Evolutionary conservation across 2,113 vertebrate genomes (phyloP).

Genomic region (Pseudolaguvia tuberculata): DNA sequence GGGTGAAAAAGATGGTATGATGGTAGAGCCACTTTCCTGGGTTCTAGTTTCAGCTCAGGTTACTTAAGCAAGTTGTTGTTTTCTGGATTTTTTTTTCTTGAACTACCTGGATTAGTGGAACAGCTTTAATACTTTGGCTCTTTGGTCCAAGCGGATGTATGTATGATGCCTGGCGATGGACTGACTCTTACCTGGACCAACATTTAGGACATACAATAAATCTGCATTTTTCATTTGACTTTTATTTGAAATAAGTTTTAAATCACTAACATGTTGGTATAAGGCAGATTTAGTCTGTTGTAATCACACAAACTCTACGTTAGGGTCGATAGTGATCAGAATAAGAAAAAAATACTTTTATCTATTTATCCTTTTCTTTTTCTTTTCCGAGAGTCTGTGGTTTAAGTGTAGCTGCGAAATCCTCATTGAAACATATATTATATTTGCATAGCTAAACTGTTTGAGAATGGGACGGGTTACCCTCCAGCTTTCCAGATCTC

Average conservation of each 20-base stretch:
- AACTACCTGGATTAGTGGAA: too few species aligned
- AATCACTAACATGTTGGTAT: background rate
- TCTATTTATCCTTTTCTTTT: background rate
- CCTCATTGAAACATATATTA: conserved; percentile 14
- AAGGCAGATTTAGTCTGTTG: background rate
- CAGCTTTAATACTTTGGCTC: background rate
- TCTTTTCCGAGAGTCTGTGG: conserved; percentile 7
- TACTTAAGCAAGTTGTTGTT: too few species aligned
- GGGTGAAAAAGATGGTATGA: too few species aligned
- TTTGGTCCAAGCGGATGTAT: background rate
- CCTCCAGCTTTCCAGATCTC: conserved; percentile 35
- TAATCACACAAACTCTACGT: background rate
- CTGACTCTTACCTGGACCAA: too few species aligned
- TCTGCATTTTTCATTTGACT: background rate
- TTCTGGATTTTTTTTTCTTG: too few species aligned
- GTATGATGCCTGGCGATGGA: background rate
- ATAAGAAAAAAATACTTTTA: background rate
- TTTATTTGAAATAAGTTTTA: background rate
- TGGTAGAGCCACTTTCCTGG: background rate
- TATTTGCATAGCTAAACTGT: conserved; percentile 26
- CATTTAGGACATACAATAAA: too few species aligned
- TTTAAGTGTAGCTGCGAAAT: conserved; percentile 13
- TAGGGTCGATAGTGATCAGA: background rate
- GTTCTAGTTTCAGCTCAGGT: background rate
- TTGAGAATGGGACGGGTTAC: conserved; percentile 6